Evolutionary conservation across 2,888 invertebrate genomes (phyloP), one percentile per base, ranked within the genome.

Genomic region (Phalangium opilio): DNA sequence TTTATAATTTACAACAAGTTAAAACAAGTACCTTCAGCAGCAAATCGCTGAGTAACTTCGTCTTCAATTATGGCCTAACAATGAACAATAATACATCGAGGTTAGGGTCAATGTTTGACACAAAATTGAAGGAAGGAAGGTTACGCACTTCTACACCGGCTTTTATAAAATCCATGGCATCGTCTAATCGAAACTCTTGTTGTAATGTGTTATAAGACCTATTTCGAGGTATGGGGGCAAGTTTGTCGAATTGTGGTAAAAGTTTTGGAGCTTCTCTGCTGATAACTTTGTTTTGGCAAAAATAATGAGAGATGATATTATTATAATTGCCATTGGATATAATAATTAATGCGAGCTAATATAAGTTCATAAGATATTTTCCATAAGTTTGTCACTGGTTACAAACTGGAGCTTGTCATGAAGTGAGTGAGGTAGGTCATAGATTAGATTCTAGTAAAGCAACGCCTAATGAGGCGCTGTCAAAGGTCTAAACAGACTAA

Each of bases 21-120:
- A 34, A 12, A 34, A 34, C 12, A 3, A 3, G 14, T 17, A 65
- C 68, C 91, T 70, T 91, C 93, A 5, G 96, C 90, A 64, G 89
- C 84, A 69, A 96, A 96, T 58, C 96, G 77, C 15, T 90, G 89
- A 1, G 96, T 98, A 46, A 98, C 96, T 72, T 95, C 89, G 70
- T 98, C 96, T 67, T 96, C 95, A 47, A 96, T 93, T 57, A 98
- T 95, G 27, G 95, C 83, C 71, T 67, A 7, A 27, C 27, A 27
- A 54, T 10, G 50, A 56, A n/a, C n/a, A 58, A 51, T 27, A 44
- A 44, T n/a, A n/a, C n/a, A n/a, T n/a, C n/a, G 14, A 44, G n/a
- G 14, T 8, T 19, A 44, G 17, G n/a, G n/a, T n/a, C 14, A 32
- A 44, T 3, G 34, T 45, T 15, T 32, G 39, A 17, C 33, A 27